These are phyloP conservation scores for Odocoileus hemionus DNA, from an alignment of 2,113 vertebrate species.

Conservation along the genomic window DNA sequence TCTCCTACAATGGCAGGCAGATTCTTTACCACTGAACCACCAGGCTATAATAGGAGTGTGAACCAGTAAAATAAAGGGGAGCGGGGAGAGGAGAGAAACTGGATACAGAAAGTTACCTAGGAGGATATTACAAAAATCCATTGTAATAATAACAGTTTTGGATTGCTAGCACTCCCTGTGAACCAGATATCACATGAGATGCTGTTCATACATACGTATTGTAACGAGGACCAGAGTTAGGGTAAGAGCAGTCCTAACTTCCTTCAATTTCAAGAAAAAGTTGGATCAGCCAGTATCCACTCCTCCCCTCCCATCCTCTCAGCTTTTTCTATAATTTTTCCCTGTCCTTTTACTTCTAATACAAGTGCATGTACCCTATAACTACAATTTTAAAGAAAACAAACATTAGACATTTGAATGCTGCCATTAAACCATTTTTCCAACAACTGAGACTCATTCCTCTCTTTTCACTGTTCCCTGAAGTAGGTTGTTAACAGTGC, in stretches of 20 bases:
- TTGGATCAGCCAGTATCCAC: not conserved
- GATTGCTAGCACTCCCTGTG: not conserved
- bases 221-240: not conserved
- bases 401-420: not conserved
- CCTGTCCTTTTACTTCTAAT: not conserved
- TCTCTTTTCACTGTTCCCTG: not conserved
- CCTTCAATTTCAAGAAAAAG: not conserved
- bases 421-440: not conserved
- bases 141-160: not conserved
- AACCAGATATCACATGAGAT: not conserved
- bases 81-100: not conserved
- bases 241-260: not conserved
- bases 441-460: not conserved
- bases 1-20: not conserved
- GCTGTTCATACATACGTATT: not conserved
- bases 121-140: not conserved
- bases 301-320: not conserved
- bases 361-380: not conserved
- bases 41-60: not conserved
- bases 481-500: not conserved
- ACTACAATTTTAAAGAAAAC: constrained; percentile 1
- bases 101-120: not conserved
- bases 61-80: not conserved
- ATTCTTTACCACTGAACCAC: not conserved
- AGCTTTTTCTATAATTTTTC: not conserved